Base-by-base conservation (phyloP, 2,888 invertebrate genomes). In the Heteropelma amictum region DNA sequence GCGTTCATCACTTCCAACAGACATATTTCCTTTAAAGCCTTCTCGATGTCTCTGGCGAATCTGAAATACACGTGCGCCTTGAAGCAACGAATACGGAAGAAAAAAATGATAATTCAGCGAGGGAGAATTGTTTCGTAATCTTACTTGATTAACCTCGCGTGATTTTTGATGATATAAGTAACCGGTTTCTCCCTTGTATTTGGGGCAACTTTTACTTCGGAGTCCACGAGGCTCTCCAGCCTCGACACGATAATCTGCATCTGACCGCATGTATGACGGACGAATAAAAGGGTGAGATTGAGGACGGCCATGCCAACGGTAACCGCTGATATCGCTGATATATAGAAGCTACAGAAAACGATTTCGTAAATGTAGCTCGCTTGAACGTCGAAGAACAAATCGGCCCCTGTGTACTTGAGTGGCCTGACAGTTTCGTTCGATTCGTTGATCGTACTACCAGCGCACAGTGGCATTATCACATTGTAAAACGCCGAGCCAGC, bases 1-100 rank as follows among this genome's bases (percentile, higher is more conserved):
- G 83, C 84, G 1, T 84, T 83, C 0, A 85, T 49, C 7, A 87
- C 72, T 78, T 87, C 87, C 10, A 85, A 80, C 7, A 87, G 73
- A 65, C 83, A 85, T 14, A 86, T 79, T 23, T 80, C 82, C 19
- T 81, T 80, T 14, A 87, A 72, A 42, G 83, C 76, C 2, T 74
- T 56, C 47, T 86, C 85, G 4, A 86, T 80, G 2, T 73, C 56
- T 3, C 7, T 12, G n/a, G 30, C 30, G 33, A 60, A 60, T 60
- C 60, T 60, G 5, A 14, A 14, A 17, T 17, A 19, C 84, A 79
- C n/a, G n/a, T n/a, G n/a, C n/a, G n/a, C n/a, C n/a, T n/a, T n/a
- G n/a, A n/a, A n/a, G n/a, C n/a, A n/a, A n/a, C n/a, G n/a, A n/a
- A n/a, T n/a, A n/a, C n/a, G n/a, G 7, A 10, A 6, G 23, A 53